Conservation (phyloP, 1,140 invertebrate species). For the Eumaeus atala region DNA sequence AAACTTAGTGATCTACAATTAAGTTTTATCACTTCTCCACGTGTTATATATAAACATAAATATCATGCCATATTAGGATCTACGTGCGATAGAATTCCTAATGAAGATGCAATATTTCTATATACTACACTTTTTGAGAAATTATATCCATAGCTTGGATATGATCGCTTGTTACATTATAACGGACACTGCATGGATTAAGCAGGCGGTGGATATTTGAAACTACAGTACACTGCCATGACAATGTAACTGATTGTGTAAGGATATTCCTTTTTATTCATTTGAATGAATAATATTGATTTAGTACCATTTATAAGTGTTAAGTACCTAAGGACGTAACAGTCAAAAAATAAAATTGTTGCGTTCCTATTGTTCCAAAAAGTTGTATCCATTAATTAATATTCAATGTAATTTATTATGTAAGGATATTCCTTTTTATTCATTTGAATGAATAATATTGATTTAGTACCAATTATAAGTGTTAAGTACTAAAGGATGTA, state of each 20-base stretch:
- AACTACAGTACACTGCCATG: neutral
- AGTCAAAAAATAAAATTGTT: neutral
- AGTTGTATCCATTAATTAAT: neutral
- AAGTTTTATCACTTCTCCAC: neutral
- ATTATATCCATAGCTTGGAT: neutral
- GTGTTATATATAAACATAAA: slow-evolving; percentile 9
- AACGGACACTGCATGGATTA: neutral
- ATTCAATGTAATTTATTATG: neutral
- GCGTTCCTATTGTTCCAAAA: neutral
- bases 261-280: neutral
- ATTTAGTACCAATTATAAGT: neutral
- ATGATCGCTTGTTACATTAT: neutral
- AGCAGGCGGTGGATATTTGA: no score
- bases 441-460: no score
- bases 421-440: neutral
- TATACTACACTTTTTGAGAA: neutral
- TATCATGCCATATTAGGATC: slow-evolving; percentile 13
- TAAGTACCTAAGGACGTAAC: neutral
- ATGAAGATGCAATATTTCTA: neutral
- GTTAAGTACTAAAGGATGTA: neutral
- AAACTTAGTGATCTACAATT: neutral
- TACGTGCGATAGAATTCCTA: neutral
- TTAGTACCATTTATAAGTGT: neutral
- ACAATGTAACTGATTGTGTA: slow-evolving; percentile 1
- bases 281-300: no score